Percentiles rank a stretch among this genome's conserved stretches.
phyloP scores from a whole-genome alignment of 2,888 invertebrate genomes.

The Hypselothyrea guttata region DNA sequence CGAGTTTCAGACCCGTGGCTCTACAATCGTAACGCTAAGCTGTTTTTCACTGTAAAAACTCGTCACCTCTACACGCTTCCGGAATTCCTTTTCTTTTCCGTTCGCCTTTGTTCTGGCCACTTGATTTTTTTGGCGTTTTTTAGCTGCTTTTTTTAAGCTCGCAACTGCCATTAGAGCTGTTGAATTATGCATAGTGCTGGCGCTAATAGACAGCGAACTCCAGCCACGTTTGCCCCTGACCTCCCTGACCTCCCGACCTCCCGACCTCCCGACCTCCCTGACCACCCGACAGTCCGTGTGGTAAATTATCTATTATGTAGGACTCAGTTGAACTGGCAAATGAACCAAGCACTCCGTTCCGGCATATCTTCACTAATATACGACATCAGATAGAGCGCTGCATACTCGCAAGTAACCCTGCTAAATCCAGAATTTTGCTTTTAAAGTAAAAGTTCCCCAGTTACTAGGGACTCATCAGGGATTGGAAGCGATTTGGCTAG shows the following conservation, averaged over 20 bases:
- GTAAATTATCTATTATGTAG: constrained; percentile 20
- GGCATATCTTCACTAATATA: background rate
- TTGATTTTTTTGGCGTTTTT: constrained; percentile 8
- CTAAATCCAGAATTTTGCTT: too few relatives aligned
- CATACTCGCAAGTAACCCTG: too few relatives aligned
- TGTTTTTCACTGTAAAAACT: too few relatives aligned
- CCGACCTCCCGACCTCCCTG: background rate
- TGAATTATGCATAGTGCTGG: constrained; percentile 43
- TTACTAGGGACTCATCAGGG: too few relatives aligned
- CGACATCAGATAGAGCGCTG: too few relatives aligned
- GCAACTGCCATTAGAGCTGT: constrained; percentile 38
- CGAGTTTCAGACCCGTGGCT: background rate
- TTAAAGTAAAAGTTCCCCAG: too few relatives aligned
- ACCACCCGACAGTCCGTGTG: constrained; percentile 17
- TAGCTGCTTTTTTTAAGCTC: constrained; percentile 9
- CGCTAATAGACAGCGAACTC: constrained; percentile 41
- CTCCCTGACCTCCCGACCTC: background rate
- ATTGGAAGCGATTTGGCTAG: too few relatives aligned
- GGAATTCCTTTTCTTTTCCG: too few relatives aligned
- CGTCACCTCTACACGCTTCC: too few relatives aligned
- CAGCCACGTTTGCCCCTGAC: constrained; percentile 3
- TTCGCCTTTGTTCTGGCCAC: constrained; percentile 1
- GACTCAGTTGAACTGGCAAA: background rate
- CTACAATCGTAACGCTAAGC: background rate
- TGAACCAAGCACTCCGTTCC: constrained; percentile 4